These are phyloP conservation scores for Triplophysa bombifrons DNA, from an alignment of 2,797 vertebrate genomes.

Conservation along the genomic window DNA sequence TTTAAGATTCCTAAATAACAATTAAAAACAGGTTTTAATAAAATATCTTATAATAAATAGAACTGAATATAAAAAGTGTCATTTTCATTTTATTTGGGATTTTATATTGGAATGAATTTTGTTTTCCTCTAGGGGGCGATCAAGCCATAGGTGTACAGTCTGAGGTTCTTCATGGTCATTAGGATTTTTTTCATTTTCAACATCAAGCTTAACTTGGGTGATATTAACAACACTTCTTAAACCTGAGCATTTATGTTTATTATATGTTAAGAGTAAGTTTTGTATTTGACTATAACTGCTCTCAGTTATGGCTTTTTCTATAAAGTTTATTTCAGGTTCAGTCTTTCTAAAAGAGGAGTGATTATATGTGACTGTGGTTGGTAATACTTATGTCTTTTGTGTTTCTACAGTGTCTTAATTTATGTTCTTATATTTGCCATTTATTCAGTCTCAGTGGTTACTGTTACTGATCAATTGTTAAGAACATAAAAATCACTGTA, in stretches of 20 bases:
- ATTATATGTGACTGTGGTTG: neutral
- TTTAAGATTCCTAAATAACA: too few relatives aligned
- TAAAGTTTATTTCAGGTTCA: too few relatives aligned
- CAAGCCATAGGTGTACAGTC: neutral
- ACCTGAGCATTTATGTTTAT: neutral
- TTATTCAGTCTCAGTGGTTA: too few relatives aligned
- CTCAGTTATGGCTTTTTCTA: neutral
- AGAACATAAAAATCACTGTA: too few relatives aligned
- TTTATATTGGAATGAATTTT: neutral
- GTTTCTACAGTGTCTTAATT: too few relatives aligned
- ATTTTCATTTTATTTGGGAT: too few relatives aligned
- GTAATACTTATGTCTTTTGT: neutral
- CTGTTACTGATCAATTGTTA: too few relatives aligned
- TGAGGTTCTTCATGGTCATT: neutral
- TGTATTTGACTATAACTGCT: neutral
- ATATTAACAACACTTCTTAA: neutral
- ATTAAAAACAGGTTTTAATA: too few relatives aligned
- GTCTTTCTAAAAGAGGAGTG: too few relatives aligned
- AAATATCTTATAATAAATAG: too few relatives aligned
- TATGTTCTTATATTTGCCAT: too few relatives aligned
- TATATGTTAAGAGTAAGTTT: neutral
- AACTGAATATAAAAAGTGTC: too few relatives aligned
- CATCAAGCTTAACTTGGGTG: neutral
- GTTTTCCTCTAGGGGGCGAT: conserved; percentile 10
- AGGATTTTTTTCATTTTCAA: neutral